phyloP scores from a whole-genome alignment of 2,888 invertebrate species.

The Heliconius cydno region DNA sequence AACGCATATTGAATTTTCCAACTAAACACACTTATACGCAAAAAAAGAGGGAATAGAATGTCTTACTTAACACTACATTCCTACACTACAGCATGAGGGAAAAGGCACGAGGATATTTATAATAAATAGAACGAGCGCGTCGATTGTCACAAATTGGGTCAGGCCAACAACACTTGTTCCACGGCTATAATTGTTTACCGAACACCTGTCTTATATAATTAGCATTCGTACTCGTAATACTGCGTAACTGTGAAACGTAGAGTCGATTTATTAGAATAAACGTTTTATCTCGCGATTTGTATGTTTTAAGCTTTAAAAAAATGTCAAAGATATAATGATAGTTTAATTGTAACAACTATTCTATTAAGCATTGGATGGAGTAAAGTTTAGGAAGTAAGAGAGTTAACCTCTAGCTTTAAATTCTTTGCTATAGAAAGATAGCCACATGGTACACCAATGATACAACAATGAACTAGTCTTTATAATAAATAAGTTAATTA shows the following conservation, averaged over 20 bases:
- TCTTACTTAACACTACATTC: background rate
- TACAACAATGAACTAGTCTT: no score
- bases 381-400: no score
- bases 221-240: conserved; percentile 44
- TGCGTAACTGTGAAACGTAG: conserved; percentile 48
- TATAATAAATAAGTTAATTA: no score
- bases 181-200: conserved; percentile 50
- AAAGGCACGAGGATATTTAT: background rate
- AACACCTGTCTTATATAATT: conserved; percentile 59
- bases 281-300: background rate
- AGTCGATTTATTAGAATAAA: conserved; percentile 18
- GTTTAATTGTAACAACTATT: no score
- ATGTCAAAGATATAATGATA: background rate
- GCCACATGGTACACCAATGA: no score
- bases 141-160: conserved; percentile 47
- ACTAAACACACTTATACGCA: no score
- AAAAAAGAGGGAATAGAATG: no score
- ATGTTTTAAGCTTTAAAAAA: background rate
- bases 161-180: conserved; percentile 51
- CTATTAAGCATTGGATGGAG: no score
- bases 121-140: background rate
- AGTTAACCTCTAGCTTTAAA: no score
- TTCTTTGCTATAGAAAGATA: no score
- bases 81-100: background rate
- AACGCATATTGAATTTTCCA: background rate